Evolutionary conservation across 2,797 vertebrate species (phyloP).

Genomic region (Lithobates sylvaticus): DNA sequence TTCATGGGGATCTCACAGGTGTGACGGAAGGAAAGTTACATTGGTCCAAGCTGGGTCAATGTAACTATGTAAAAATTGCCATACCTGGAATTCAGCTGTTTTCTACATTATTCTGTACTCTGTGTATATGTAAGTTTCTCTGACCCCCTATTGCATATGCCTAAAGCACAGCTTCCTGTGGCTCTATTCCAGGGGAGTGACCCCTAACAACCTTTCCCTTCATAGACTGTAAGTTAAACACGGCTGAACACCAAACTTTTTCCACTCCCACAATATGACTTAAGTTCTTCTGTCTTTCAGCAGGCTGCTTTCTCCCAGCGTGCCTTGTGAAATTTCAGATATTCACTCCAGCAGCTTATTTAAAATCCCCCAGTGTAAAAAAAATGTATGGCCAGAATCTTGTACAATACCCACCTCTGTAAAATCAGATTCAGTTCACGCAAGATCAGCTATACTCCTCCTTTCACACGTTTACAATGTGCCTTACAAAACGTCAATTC

Average conservation of each 20-base stretch:
- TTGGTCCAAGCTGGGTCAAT: too few species aligned
- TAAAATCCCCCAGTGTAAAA: constrained; percentile 42
- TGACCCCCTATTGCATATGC: constrained; percentile 32
- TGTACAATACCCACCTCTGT: constrained; percentile 34
- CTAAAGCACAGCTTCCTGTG: constrained; percentile 29
- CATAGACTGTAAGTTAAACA: constrained; percentile 37
- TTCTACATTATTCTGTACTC: not conserved
- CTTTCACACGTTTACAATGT: not conserved
- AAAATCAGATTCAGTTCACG: constrained; percentile 5
- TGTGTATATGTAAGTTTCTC: constrained; percentile 4
- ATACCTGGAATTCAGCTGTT: too few species aligned
- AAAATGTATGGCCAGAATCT: constrained; percentile 11
- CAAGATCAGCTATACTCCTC: constrained; percentile 6
- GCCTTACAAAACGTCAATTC: constrained; percentile 12
- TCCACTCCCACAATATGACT: constrained; percentile 43
- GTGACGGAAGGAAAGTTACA: too few species aligned
- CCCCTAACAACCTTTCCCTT: constrained; percentile 38
- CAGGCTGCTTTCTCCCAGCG: constrained; percentile 2
- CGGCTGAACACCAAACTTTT: not conserved
- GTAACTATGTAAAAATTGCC: too few species aligned
- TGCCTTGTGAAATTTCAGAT: constrained; percentile 44
- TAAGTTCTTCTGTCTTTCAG: constrained; percentile 21
- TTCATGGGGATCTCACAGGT: too few species aligned
- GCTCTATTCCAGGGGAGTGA: constrained; percentile 31
- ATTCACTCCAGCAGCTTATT: constrained; percentile 26